Conservation (phyloP, 2,113 vertebrate species). For the Embiotoca jacksoni region DNA sequence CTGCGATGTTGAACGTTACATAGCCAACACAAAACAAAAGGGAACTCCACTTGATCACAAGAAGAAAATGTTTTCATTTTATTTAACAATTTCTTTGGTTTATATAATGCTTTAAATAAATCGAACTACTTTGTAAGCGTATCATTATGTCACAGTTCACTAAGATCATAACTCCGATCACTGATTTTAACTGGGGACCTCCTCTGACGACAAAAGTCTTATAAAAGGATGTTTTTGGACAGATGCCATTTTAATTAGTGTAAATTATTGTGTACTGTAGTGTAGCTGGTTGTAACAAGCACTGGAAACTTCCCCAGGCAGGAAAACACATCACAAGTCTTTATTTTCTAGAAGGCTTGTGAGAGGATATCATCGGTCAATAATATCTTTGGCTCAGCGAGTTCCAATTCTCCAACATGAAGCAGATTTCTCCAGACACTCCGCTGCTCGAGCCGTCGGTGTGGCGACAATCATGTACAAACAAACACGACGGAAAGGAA, state of each 20-base stretch:
- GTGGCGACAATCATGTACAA: neutral
- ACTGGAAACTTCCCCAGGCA: neutral
- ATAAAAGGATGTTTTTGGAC: neutral
- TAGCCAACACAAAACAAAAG: neutral
- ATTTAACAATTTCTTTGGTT: neutral
- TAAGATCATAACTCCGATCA: neutral
- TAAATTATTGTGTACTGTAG: neutral
- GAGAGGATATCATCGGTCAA: neutral
- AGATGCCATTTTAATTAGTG: neutral
- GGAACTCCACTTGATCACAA: neutral
- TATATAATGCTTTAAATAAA: conserved; percentile 10
- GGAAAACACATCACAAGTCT: neutral
- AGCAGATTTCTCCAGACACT: neutral
- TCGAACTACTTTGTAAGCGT: conserved; percentile 1
- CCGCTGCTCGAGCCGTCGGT: neutral
- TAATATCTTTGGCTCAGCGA: neutral
- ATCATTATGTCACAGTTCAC: neutral
- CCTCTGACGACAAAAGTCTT: neutral
- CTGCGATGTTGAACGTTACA: too few relatives aligned
- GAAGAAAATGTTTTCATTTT: conserved; percentile 11
- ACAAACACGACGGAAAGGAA: neutral
- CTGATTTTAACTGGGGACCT: neutral
- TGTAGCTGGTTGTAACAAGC: neutral
- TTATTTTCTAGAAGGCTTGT: neutral
- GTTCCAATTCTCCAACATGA: neutral